A percentile compares a stretch with the other conserved stretches of the same genome.
Conservation (phyloP, 2,113 vertebrate genomes). For the Mesitornis unicolor region DNA sequence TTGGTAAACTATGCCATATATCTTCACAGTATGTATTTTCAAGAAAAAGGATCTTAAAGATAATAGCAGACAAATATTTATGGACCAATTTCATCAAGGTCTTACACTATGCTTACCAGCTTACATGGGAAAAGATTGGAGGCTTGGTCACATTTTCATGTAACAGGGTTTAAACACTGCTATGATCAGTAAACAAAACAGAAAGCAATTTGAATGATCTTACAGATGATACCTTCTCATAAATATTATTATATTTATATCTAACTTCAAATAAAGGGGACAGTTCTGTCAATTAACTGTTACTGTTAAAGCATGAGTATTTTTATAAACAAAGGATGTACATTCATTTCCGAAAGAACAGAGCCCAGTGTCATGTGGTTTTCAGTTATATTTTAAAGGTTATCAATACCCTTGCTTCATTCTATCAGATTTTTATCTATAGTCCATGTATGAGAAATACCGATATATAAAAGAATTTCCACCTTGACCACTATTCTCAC, state of each 20-base stretch:
- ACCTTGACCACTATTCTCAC: neutral
- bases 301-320: neutral
- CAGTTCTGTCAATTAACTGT: neutral
- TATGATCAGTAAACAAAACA: neutral
- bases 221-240: neutral
- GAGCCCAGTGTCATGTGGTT: neutral
- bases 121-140: neutral
- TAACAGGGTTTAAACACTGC: neutral
- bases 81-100: neutral
- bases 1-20: neutral
- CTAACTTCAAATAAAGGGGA: neutral
- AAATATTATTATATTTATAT: neutral
- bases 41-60: neutral
- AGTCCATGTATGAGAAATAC: neutral
- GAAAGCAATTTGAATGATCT: neutral
- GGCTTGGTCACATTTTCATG: neutral
- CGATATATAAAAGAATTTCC: neutral
- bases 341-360: neutral
- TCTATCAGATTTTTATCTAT: neutral
- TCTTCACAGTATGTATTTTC: neutral
- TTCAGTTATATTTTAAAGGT: neutral
- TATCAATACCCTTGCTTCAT: neutral
- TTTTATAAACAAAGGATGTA: neutral
- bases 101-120: neutral
- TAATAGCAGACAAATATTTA: neutral